phyloP scores from a whole-genome alignment of 2,888 invertebrate species.

The Mythimna albipuncta region DNA sequence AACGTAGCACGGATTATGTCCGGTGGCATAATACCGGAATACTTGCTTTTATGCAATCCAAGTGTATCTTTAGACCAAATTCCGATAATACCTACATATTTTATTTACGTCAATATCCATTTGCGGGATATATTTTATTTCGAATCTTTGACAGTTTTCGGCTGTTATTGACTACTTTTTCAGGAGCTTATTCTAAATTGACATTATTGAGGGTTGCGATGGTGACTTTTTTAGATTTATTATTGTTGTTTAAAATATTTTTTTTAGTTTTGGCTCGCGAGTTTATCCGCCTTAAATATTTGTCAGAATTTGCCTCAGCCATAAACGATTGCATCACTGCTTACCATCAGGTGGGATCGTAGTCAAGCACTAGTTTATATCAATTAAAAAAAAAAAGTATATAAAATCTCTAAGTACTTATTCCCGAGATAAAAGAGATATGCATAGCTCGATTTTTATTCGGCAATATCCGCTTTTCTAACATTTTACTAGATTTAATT shows the following conservation, averaged over 20 bases:
- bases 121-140: slow-evolving; percentile 31
- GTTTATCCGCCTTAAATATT: not conserved
- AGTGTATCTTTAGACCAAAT: slow-evolving; percentile 19
- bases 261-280: not conserved
- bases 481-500: too few relatives aligned
- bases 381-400: too few relatives aligned
- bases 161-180: slow-evolving; percentile 37
- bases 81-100: not conserved
- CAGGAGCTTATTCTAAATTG: slow-evolving; percentile 18
- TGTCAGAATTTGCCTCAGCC: too few relatives aligned
- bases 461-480: too few relatives aligned
- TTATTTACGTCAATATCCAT: slow-evolving; percentile 29
- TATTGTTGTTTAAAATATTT: not conserved
- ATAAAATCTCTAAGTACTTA: too few relatives aligned
- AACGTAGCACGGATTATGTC: slow-evolving; percentile 64
- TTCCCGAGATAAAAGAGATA: too few relatives aligned
- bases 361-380: too few relatives aligned
- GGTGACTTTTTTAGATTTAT: not conserved
- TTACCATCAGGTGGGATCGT: too few relatives aligned
- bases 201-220: slow-evolving; percentile 1
- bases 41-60: slow-evolving; percentile 30
- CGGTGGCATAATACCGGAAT: slow-evolving; percentile 58
- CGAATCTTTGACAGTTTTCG: slow-evolving; percentile 10
- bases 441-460: too few relatives aligned
- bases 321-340: too few relatives aligned